Percentiles rank a stretch among this genome's conserved stretches.
Conservation (phyloP, 1,140 invertebrate genomes). For the Odontomachus brunneus region DNA sequence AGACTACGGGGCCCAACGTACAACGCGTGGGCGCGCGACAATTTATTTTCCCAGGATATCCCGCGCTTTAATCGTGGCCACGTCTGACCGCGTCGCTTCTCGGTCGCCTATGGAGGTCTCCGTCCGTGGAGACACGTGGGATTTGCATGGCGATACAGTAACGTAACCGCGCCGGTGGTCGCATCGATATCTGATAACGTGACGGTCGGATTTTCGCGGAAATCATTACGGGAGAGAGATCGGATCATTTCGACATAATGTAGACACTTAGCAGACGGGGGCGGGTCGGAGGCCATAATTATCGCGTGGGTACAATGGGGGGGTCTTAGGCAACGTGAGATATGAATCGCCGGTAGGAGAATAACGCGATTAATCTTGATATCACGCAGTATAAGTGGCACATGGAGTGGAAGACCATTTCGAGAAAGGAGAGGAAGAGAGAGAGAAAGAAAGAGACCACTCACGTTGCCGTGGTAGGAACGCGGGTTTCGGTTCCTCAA, state of each 20-base stretch:
- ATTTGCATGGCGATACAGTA: no score
- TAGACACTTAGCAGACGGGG: neutral
- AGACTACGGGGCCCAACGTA: constrained; percentile 6
- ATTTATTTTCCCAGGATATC: constrained; percentile 6
- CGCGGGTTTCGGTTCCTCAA: constrained; percentile 19
- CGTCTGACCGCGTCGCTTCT: constrained; percentile 5
- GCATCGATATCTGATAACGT: neutral
- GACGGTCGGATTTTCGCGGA: constrained; percentile 19
- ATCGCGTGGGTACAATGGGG: constrained; percentile 55
- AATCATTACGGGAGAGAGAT: constrained; percentile 4
- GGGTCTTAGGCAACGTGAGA: constrained; percentile 53
- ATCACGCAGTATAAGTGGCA: constrained; percentile 51
- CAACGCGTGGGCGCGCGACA: neutral
- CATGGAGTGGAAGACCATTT: constrained; percentile 34
- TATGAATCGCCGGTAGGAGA: constrained; percentile 57
- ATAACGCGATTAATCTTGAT: constrained; percentile 65
- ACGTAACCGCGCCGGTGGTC: no score
- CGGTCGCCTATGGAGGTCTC: no score
- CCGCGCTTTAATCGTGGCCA: neutral
- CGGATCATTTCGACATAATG: constrained; percentile 18
- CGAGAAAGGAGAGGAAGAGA: constrained; percentile 48
- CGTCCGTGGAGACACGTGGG: no score
- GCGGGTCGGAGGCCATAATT: constrained; percentile 5
- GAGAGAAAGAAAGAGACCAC: constrained; percentile 25
- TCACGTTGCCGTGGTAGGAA: constrained; percentile 35